Evolutionary conservation across 2,113 vertebrate species (phyloP), one percentile per base, ranked within the genome.

Genomic region (Saguinus imperator): DNA sequence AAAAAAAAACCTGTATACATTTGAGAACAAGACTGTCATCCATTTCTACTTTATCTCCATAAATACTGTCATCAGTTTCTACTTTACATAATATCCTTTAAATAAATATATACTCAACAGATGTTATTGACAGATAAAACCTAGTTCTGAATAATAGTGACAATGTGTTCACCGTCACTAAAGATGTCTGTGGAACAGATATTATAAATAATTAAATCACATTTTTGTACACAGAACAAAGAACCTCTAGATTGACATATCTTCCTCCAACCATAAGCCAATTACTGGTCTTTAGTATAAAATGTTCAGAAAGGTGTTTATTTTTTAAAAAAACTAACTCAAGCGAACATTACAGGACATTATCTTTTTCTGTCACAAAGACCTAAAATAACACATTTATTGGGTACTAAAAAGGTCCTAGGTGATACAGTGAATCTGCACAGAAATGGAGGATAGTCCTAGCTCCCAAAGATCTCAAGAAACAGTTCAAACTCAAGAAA

Each of bases 341-440:
- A 61, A 57, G 52, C 25, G 77, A 29, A 7, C 18, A 94, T 66
- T 64, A 85, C 3, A 79, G 76, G 81, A 84, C 7, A 52, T n/a
- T 48, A 92, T 27, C 68, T 93, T 94, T 87, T 94, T 85, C 86
- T 91, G n/a, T 82, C 68, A 93, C 50, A 77, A 94, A 94, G 40
- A 25, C 79, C 48, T 82, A 87, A 55, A 43, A 87, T 35, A 94
- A 93, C 11, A 79, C 13, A 84, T 52, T 64, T 66, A 88, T 2
- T 70, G 77, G 37, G 58, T 27, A 85, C 48, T 35, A 86, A 73
- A 77, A 87, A 87, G 43, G 14, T 20, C 40, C 43, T 45, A 68
- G 35, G n/a, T 52, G 35, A 85, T 40, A 75, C 29, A 80, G 52
- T 18, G 29, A 72, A 83, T 82, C 7, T 52, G 29, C n/a, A 93